These are phyloP conservation scores for Rattus norvegicus DNA, from an alignment of 2,113 vertebrate species.

Conservation along the genomic window DNA sequence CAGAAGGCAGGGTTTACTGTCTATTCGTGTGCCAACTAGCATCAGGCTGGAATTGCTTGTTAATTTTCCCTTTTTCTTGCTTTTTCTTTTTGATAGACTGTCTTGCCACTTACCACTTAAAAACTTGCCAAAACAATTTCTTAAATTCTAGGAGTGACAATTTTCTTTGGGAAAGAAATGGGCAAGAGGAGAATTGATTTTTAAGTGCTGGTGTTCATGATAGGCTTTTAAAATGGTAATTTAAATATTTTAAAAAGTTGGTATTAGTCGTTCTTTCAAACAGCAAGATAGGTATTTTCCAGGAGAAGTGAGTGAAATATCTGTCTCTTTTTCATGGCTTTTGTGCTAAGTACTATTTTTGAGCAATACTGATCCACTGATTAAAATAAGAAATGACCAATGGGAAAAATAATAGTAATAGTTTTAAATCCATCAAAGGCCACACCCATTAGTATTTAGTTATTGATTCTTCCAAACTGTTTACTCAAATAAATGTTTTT, in stretches of 20 bases:
- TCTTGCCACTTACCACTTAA: background rate
- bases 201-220: background rate
- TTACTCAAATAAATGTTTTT: conserved; percentile 10
- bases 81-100: background rate
- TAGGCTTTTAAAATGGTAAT: conserved; percentile 6
- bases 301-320: background rate
- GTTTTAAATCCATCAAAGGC: conserved; percentile 14
- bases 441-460: background rate
- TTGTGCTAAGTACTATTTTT: conserved; percentile 8
- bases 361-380: background rate
- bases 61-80: background rate
- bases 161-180: background rate
- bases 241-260: background rate
- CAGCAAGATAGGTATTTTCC: background rate
- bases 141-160: conserved; percentile 8
- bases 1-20: conserved; percentile 54
- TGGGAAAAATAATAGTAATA: conserved; percentile 40
- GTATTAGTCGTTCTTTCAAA: background rate
- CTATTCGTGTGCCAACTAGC: conserved; percentile 32
- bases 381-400: conserved; percentile 37
- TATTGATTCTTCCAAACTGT: conserved; percentile 7
- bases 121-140: conserved; percentile 26
- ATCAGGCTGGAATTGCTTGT: conserved; percentile 19
- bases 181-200: background rate
- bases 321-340: background rate